phyloP scores from a whole-genome alignment of 2,888 invertebrate species.

The Synergus gifuensis region DNA sequence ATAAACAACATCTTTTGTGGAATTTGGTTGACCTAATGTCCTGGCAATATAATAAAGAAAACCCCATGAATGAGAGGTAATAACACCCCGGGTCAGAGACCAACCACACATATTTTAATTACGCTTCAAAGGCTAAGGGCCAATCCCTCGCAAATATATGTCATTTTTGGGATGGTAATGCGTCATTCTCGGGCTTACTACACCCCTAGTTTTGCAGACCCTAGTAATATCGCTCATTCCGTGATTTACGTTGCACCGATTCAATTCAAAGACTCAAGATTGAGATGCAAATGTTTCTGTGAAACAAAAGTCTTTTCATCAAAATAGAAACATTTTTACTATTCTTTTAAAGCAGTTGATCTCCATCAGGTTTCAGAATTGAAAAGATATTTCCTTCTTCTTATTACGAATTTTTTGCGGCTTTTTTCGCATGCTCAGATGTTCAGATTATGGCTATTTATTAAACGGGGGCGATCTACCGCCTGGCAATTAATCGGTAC shows the following conservation, averaged over 20 bases:
- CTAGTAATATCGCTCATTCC: neutral
- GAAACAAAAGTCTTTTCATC: neutral
- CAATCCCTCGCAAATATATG: slow-evolving; percentile 14
- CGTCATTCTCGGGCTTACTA: neutral
- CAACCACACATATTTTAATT: neutral
- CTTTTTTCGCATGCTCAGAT: neutral
- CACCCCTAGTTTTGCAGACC: neutral
- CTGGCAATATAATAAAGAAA: neutral
- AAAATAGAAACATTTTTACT: neutral
- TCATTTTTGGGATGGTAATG: slow-evolving; percentile 8
- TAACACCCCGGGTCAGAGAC: neutral
- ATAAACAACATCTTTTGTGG: neutral
- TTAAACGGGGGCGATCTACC: neutral
- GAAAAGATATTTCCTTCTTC: neutral
- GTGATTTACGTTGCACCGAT: neutral
- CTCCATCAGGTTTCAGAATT: neutral
- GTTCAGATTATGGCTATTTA: neutral
- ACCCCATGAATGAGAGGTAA: neutral
- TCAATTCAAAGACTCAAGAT: neutral
- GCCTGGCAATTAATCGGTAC: slow-evolving; percentile 15
- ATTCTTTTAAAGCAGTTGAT: neutral
- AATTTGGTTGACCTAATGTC: slow-evolving; percentile 3
- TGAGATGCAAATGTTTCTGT: neutral
- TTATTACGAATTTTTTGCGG: neutral
- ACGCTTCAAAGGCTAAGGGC: neutral